Percentiles rank a stretch among this genome's conserved stretches.
Conservation (phyloP, 2,888 invertebrate species). For the Hirudinaria manillensis region DNA sequence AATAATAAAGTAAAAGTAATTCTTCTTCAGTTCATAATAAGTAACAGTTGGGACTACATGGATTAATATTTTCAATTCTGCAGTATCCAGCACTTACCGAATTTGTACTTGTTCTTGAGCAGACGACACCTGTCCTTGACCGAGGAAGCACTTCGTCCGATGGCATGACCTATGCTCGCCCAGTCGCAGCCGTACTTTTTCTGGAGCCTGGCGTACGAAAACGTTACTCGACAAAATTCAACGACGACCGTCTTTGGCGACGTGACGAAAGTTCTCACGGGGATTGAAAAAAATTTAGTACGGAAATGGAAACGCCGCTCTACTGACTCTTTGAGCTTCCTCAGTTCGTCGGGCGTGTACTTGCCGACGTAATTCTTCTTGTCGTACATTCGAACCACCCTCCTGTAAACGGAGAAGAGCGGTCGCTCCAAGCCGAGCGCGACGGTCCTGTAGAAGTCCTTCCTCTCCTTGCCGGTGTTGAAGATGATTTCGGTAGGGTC, state of each 20-base stretch:
- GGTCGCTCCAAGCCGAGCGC: constrained; percentile 56
- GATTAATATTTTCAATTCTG: no score
- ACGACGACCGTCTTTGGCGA: background rate
- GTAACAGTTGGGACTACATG: no score
- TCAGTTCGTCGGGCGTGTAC: constrained; percentile 55
- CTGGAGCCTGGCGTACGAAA: constrained; percentile 45
- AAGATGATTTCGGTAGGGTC: constrained; percentile 56
- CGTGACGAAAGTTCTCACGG: no score
- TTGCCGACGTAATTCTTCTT: constrained; percentile 57
- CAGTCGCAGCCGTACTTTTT: constrained; percentile 56
- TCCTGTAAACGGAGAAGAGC: constrained; percentile 55
- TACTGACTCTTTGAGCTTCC: constrained; percentile 52
- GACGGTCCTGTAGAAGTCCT: constrained; percentile 56
- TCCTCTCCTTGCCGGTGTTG: constrained; percentile 56
- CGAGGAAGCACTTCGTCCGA: constrained; percentile 57
- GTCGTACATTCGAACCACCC: constrained; percentile 57
- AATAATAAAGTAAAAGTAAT: no score
- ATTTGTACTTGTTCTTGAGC: constrained; percentile 56
- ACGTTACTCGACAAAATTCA: background rate
- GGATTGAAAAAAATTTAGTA: no score
- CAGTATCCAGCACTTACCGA: constrained; percentile 46
- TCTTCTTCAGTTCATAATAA: no score
- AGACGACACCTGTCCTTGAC: constrained; percentile 57
- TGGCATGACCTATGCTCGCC: constrained; percentile 54
- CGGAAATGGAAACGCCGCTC: no score